Evolutionary conservation across 2,888 invertebrate species (phyloP).

Genomic region (Micropterix aruncella): DNA sequence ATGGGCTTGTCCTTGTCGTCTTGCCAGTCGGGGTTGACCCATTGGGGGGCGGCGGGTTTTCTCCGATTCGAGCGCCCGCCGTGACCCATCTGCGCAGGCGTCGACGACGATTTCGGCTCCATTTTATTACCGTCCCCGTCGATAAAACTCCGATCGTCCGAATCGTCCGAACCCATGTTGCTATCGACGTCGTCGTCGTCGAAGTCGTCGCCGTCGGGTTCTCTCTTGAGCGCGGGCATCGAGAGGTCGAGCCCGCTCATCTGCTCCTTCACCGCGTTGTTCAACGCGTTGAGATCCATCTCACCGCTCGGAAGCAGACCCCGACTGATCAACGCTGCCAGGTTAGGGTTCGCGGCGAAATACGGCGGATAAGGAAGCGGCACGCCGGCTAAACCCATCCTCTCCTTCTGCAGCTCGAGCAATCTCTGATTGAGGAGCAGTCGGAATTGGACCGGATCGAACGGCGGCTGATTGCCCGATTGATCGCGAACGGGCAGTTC

Average conservation of each 20-base stretch:
- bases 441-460: slow-evolving; percentile 87
- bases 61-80: slow-evolving; percentile 48
- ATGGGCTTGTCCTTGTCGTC: slow-evolving; percentile 44
- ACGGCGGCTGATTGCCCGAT: slow-evolving; percentile 50
- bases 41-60: slow-evolving; percentile 93
- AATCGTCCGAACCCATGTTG: slow-evolving; percentile 59
- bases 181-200: slow-evolving; percentile 68
- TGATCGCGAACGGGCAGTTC: slow-evolving; percentile 64
- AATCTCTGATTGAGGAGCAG: slow-evolving; percentile 79
- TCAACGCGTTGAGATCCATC: slow-evolving; percentile 36
- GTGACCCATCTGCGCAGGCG: slow-evolving; percentile 22
- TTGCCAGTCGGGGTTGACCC: slow-evolving; percentile 93
- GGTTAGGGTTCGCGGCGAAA: slow-evolving; percentile 60
- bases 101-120: slow-evolving; percentile 39
- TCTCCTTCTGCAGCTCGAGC: slow-evolving; percentile 74
- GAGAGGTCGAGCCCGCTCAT: slow-evolving; percentile 79
- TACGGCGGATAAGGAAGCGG: slow-evolving; percentile 66
- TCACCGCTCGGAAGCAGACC: slow-evolving; percentile 47
- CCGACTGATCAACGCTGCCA: slow-evolving; percentile 63
- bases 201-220: slow-evolving; percentile 63
- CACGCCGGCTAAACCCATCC: slow-evolving; percentile 63
- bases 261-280: slow-evolving; percentile 59
- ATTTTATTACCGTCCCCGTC: slow-evolving; percentile 41
- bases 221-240: slow-evolving; percentile 67
- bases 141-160: slow-evolving; percentile 34